These are phyloP conservation scores for Leucophenga maculata DNA, from an alignment of 2,888 invertebrate species.

Conservation along the genomic window DNA sequence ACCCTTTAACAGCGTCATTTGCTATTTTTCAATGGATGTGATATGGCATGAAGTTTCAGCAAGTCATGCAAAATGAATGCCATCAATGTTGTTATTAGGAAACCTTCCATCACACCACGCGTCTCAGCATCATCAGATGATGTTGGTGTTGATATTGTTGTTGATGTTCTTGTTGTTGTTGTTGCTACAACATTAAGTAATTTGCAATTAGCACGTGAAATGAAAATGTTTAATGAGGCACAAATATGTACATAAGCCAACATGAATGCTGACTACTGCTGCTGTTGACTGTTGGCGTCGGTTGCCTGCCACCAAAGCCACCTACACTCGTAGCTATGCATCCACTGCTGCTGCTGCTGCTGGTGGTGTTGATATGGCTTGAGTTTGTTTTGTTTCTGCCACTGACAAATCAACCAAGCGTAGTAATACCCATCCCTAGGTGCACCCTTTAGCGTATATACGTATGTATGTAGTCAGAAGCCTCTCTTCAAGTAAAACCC, in stretches of 20 bases:
- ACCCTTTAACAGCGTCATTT: not conserved
- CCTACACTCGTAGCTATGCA: not conserved
- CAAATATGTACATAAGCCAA: conserved; percentile 35
- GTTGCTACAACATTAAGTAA: conserved; percentile 44
- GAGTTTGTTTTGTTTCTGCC: not conserved
- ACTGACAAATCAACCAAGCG: conserved; percentile 18
- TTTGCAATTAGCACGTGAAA: conserved; percentile 47
- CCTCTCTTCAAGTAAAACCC: not conserved
- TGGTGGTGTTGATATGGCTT: no score
- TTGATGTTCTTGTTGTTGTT: conserved; percentile 19
- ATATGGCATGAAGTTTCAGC: not conserved
- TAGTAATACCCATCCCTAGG: not conserved
- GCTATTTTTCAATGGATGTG: no score
- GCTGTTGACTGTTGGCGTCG: not conserved
- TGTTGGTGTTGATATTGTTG: not conserved
- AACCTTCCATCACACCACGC: no score
- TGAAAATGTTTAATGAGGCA: conserved; percentile 47
- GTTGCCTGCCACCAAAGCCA: not conserved
- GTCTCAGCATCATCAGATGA: not conserved
- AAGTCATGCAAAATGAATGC: conserved; percentile 34
- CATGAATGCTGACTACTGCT: conserved; percentile 18
- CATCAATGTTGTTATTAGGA: conserved; percentile 4
- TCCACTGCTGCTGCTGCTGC: no score
- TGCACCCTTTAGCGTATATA: no score
- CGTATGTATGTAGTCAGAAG: no score